Evolutionary conservation across 2,888 invertebrate genomes (phyloP).

Genomic region (Drosophila kambysellisi): DNA sequence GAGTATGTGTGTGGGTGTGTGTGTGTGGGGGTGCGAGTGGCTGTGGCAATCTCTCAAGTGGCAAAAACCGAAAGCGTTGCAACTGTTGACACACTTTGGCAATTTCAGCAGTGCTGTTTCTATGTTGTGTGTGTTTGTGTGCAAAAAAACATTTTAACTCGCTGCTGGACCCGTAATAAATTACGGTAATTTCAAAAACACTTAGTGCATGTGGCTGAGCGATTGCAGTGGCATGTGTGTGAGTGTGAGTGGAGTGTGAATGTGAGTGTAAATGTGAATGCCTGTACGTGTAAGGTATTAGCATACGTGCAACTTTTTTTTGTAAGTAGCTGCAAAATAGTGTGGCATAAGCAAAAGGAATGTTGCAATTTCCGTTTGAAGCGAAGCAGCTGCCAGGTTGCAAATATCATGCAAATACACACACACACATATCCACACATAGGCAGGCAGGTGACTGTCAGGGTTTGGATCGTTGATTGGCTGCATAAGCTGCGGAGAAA

Average conservation of each 20-base stretch:
- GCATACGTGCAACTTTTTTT: conserved; percentile 52
- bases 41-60: conserved; percentile 34
- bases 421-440: conserved; percentile 4
- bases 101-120: conserved; percentile 35
- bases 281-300: conserved; percentile 41
- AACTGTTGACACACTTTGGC: conserved; percentile 70
- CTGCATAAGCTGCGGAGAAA: conserved; percentile 50
- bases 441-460: conserved; percentile 46
- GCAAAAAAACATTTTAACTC: conserved; percentile 51
- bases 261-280: conserved; percentile 6
- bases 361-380: conserved; percentile 73
- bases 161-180: conserved; percentile 63
- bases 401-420: conserved; percentile 56
- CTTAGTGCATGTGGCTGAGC: conserved; percentile 62
- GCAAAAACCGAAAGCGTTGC: conserved; percentile 45
- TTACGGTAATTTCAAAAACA: conserved; percentile 78
- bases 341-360: conserved; percentile 38
- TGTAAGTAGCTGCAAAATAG: conserved; percentile 36
- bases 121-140: conserved; percentile 4
- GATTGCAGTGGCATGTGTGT: conserved; percentile 25
- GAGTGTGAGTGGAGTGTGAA: conserved; percentile 5
- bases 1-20: not conserved
- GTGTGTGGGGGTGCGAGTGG: not conserved
- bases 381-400: conserved; percentile 56
- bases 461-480: conserved; percentile 60